Evolutionary conservation across 1,140 invertebrate species (phyloP), one percentile per base, ranked within the genome.

Genomic region (Caligus rogercresseyi): DNA sequence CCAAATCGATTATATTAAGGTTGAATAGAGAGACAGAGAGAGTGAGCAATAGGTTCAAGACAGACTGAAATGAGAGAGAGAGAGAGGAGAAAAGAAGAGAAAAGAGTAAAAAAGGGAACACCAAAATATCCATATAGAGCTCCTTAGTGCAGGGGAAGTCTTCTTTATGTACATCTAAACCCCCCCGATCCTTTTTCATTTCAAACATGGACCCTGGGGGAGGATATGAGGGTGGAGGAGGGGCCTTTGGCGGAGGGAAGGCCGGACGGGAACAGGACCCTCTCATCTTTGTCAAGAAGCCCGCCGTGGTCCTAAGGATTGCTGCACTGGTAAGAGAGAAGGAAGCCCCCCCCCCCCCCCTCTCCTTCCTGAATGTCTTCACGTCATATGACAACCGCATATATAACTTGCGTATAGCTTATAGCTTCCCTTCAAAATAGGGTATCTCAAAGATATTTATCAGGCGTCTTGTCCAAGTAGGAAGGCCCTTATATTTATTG

Each of bases 221-320:
- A 67, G 19, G 74, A 77, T 43, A 43, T 43, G 31, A 43, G n/a
- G 31, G 31, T n/a, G 61, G 75, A 75, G 61, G 75, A 75, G 16
- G 72, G 70, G 20, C 67, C 66, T 19, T 70, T 76, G 66, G 72
- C 76, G 54, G 65, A 71, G n/a, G 68, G 70, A 62, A 65, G 70
- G 52, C 25, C 26, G 18, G 63, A 52, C 26, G 63, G 67, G 63
- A 25, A 18, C 18, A 25, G 25, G 57, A 60, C 21, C 57, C 57
- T 13, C 21, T 60, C 16, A 25, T 25, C 2, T 60, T 60, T 25
- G 24, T 60, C 24, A 25, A 43, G 21, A 60, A 43, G 26, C 57
- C 57, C 16, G 14, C 15, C 16, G 57, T 60, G 13, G 23, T 25
- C 15, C 18, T 60, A 26, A 25, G 57, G 7, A 18, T 60, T 15